Evolutionary conservation across 2,113 vertebrate genomes (phyloP), one percentile per base, ranked within the genome.

Genomic region (Onychostoma macrolepis): DNA sequence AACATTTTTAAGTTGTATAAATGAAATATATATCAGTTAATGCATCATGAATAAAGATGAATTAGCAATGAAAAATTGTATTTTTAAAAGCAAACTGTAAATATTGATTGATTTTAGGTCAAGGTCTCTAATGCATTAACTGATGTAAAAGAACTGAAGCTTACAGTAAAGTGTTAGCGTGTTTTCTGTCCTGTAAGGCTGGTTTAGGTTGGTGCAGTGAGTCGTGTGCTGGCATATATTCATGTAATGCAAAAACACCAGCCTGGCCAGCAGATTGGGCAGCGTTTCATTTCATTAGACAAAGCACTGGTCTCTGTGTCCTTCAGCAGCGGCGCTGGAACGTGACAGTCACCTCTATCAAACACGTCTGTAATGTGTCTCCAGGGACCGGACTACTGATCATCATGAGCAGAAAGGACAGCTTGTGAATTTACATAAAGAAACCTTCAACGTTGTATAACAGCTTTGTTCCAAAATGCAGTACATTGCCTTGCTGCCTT

Each of bases 341-440:
- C 75, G 2, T 77, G 75, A 77, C 75, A 33, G 45, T 53, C 76
- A 50, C 76, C 45, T 50, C n/a, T 19, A 33, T 78, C 76, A 53
- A 15, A 19, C 75, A 50, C 75, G 6, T 24, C 53, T 58, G 19
- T 24, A 24, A 58, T 11, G 12, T 10, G 45, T 50, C 41, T 50
- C 33, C 30, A 63, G 30, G 26, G n/a, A 33, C 38, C 33, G 13
- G 12, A 33, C 9, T 63, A 13, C 30, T 56, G 9, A 77, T 65
- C n/a, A 15, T 83, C 2, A 11, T 9, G 65, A 33, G 33, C 2
- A 36, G 30, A 36, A 71, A 67, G 7, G 8, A 71, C 69, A 72
- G 69, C 69, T 38, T 72, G 69, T 72, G 7, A 8, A 19, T 69
- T 69, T 9, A 19, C 15, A 36, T 17, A 69, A 67, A 28, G 28